phyloP scores from a whole-genome alignment of 1,140 invertebrate genomes.

The Pachyrhynchus sulphureomaculatus region DNA sequence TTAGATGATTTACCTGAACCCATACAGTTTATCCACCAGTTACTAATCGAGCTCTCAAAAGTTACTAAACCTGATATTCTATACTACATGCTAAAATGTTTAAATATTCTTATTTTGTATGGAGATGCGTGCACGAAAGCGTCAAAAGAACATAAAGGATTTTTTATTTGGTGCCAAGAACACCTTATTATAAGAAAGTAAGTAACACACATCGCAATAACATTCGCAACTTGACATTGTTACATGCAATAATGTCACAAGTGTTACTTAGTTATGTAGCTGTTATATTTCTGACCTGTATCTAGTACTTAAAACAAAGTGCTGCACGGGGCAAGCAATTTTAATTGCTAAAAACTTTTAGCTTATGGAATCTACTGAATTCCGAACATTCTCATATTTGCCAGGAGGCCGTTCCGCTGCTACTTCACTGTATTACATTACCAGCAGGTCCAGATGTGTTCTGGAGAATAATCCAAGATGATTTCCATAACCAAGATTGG shows the following conservation, averaged over 20 bases:
- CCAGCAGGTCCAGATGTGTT: conserved; percentile 91
- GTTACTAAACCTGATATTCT: conserved; percentile 89
- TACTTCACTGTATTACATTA: conserved; percentile 93
- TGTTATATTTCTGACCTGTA: too few species aligned
- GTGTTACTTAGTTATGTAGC: too few species aligned
- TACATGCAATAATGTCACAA: too few species aligned
- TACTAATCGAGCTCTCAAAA: conserved; percentile 81
- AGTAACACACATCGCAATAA: conserved; percentile 48
- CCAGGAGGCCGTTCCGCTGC: conserved; percentile 83
- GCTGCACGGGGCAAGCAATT: too few species aligned
- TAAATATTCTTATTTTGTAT: conserved; percentile 90
- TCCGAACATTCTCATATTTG: conserved; percentile 92
- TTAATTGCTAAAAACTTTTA: too few species aligned
- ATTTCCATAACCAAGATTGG: conserved; percentile 91
- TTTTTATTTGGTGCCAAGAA: conserved; percentile 97
- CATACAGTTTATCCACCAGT: conserved; percentile 87
- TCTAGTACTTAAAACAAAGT: too few species aligned
- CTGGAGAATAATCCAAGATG: conserved; percentile 90
- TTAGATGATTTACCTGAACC: conserved; percentile 91
- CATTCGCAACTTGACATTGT: too few species aligned
- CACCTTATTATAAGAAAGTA: conserved; percentile 94
- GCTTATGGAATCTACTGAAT: conserved; percentile 91
- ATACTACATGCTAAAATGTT: conserved; percentile 89
- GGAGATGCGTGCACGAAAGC: conserved; percentile 89
- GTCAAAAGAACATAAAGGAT: conserved; percentile 87